Conservation (phyloP, 2,113 vertebrate genomes). For the Colinus virginianus region DNA sequence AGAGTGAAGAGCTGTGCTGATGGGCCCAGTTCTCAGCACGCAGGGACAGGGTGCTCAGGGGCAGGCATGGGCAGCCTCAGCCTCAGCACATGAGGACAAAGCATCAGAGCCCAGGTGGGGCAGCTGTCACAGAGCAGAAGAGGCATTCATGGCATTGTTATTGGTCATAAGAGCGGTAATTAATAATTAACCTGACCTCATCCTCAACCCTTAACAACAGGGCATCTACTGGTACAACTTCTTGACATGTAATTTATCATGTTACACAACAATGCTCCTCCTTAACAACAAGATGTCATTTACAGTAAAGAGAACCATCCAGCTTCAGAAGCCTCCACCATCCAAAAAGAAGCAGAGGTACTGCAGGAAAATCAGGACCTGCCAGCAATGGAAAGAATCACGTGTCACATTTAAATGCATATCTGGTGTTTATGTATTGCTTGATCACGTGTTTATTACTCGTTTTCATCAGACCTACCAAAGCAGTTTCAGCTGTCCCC, state of each 20-base stretch:
- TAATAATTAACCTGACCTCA: neutral
- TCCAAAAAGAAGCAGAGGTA: neutral
- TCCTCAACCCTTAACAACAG: neutral
- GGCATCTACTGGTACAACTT: neutral
- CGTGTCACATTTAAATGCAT: accelerated
- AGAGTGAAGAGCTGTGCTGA: neutral
- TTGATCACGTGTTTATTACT: neutral
- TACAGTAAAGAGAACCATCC: neutral
- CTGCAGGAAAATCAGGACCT: neutral
- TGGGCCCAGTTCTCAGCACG: accelerated
- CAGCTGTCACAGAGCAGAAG: neutral
- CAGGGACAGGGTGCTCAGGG: neutral
- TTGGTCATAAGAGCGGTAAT: neutral
- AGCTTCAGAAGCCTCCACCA: neutral
- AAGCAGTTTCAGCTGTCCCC: neutral
- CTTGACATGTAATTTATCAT: neutral
- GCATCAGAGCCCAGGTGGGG: neutral
- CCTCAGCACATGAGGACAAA: neutral
- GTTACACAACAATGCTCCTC: neutral
- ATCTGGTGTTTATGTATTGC: neutral
- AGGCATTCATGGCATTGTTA: neutral
- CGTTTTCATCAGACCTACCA: neutral
- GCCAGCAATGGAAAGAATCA: neutral
- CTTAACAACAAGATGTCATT: neutral
- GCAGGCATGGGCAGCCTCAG: neutral